These are phyloP conservation scores for Aricia artaxerxes DNA, from an alignment of 2,888 invertebrate genomes.

Conservation along the genomic window DNA sequence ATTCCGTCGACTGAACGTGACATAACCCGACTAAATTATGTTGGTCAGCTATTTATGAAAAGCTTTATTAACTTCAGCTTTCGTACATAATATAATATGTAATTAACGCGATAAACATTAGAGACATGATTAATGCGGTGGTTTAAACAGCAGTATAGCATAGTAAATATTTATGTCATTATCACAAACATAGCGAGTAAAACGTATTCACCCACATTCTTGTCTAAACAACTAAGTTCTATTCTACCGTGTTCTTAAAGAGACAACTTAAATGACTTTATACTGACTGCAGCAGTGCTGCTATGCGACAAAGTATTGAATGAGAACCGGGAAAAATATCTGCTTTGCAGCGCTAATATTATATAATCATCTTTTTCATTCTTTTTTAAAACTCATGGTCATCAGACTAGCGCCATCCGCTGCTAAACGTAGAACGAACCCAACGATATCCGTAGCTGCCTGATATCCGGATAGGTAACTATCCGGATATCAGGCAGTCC, in stretches of 20 bases:
- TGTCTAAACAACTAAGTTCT: not conserved
- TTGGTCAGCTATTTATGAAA: too few relatives aligned
- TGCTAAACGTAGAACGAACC: too few relatives aligned
- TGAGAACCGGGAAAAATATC: not conserved
- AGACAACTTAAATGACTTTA: not conserved
- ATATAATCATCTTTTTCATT: not conserved
- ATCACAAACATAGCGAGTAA: not conserved
- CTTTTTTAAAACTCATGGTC: not conserved
- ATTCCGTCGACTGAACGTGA: too few relatives aligned
- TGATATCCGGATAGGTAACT: too few relatives aligned
- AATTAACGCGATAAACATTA: too few relatives aligned
- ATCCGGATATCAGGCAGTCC: too few relatives aligned
- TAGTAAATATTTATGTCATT: not conserved
- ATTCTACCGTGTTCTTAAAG: not conserved
- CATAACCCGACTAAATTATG: too few relatives aligned
- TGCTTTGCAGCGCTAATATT: not conserved
- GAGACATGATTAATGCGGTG: too few relatives aligned
- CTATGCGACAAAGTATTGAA: conserved; percentile 29
- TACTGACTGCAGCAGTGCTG: conserved; percentile 1
- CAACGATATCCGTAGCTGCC: too few relatives aligned
- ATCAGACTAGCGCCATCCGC: not conserved
- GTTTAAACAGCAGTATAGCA: too few relatives aligned
- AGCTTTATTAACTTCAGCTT: too few relatives aligned
- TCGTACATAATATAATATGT: too few relatives aligned
- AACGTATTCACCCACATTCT: not conserved